Evolutionary conservation across 2,888 invertebrate genomes (phyloP), one percentile per base, ranked within the genome.

Genomic region (Drosophila eohydei): DNA sequence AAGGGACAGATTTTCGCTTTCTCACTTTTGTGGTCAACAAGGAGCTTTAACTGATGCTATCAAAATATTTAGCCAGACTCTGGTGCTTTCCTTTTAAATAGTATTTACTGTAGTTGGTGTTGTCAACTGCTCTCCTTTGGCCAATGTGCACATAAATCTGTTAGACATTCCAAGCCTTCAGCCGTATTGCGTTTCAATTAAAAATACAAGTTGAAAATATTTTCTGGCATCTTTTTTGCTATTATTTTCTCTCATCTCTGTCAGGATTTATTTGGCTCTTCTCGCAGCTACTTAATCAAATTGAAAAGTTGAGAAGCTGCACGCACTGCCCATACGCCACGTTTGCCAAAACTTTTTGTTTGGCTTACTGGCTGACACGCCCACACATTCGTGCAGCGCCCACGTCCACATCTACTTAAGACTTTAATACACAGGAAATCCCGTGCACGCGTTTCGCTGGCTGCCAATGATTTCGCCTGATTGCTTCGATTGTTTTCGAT

Each of bases 401-500:
- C 58, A 16, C 55, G 32, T 56, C 54, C 63, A 48, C 52, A 38
- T 59, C 56, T 44, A 54, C 59, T 54, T 71, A 74, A 76, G 77
- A 73, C 87, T 72, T 81, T 89, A 76, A 86, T 81, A 68, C 79
- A 65, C 71, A 80, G 65, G 60, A 73, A 84, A 84, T 87, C 80
- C 82, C 38, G 55, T 50, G 72, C 80, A 85, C 75, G 81, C 81
- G 69, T 73, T 68, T 58, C 74, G 69, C 65, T 64, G 65, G 74
- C 54, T 54, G 46, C 32, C 83, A 76, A 82, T 81, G 83, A 88
- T 79, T 87, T 81, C 74, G 81, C 69, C 65, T 85, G 85, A 86
- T 89, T 89, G 82, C 78, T 78, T 89, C 80, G 84, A 90, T 89
- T 89, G 89, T 86, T 81, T 78, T 81, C 88, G 71, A 74, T 81